These are phyloP conservation scores for Hormiphora californensis DNA, from an alignment of 37 sponge, comb jelly and placozoan genomes.

Conservation along the genomic window DNA sequence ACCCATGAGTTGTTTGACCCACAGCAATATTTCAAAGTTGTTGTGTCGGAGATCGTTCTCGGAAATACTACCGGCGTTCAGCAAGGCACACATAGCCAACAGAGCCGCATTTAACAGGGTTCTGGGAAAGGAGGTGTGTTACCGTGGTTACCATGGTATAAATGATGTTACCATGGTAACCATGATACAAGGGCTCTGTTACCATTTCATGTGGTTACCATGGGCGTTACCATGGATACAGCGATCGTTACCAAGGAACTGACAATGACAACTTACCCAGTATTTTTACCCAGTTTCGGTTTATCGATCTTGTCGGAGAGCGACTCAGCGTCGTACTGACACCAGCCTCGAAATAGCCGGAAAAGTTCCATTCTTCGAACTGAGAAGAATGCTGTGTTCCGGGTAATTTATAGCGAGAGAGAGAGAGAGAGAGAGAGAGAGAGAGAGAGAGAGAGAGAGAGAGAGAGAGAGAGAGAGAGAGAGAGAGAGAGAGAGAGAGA, in stretches of 20 bases:
- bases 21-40: neutral
- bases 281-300: neutral
- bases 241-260: too few relatives aligned
- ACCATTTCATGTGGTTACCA: neutral
- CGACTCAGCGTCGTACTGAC: slow-evolving; percentile 33
- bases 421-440: too few relatives aligned
- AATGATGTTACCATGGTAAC: too few relatives aligned
- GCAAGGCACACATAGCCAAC: slow-evolving; percentile 27
- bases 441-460: too few relatives aligned
- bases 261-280: neutral
- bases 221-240: too few relatives aligned
- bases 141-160: too few relatives aligned
- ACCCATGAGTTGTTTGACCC: slow-evolving; percentile 45
- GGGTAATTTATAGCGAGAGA: too few relatives aligned
- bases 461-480: too few relatives aligned
- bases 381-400: too few relatives aligned
- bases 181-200: too few relatives aligned
- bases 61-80: slow-evolving; percentile 28
- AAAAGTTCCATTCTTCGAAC: slow-evolving; percentile 31
- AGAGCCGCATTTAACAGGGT: neutral
- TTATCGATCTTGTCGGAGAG: slow-evolving; percentile 29
- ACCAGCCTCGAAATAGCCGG: slow-evolving; percentile 1
- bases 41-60: slow-evolving; percentile 39
- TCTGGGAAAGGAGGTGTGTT: too few relatives aligned
- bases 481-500: too few relatives aligned